These are phyloP conservation scores for Diarsia brunnea DNA, from an alignment of 2,888 invertebrate species.

Conservation along the genomic window DNA sequence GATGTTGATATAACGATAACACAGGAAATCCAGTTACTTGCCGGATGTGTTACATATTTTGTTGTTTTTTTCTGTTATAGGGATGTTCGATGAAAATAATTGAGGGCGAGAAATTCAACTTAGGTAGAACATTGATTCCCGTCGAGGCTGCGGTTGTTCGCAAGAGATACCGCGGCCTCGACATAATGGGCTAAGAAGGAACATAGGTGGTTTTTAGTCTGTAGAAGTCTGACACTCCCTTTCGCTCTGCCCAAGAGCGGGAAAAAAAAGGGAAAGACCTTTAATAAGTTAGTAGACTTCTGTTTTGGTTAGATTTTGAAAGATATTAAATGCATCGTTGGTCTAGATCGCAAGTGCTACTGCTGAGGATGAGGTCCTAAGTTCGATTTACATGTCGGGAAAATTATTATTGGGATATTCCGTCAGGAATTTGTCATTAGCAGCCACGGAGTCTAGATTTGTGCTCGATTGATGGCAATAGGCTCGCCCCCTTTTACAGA, in stretches of 20 bases:
- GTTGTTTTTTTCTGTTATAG: not conserved
- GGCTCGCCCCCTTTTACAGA: not conserved
- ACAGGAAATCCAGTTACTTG: conserved; percentile 28
- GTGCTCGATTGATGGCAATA: not conserved
- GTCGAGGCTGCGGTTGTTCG: no score
- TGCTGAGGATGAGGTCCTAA: not conserved
- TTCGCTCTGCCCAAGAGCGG: no score
- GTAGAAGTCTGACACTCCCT: no score
- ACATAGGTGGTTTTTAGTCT: no score
- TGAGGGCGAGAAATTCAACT: no score
- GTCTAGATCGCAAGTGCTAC: not conserved
- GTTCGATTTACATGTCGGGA: not conserved
- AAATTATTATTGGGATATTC: not conserved
- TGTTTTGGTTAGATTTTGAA: not conserved
- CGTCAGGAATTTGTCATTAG: not conserved
- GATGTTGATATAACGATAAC: conserved; percentile 39
- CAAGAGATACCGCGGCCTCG: no score
- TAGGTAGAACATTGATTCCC: no score
- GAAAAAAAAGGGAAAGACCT: no score
- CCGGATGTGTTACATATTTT: conserved; percentile 38
- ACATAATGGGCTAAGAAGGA: no score
- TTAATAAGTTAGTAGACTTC: not conserved
- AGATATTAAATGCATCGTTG: not conserved
- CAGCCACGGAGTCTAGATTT: not conserved
- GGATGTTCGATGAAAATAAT: conserved; percentile 10